phyloP scores from a whole-genome alignment of 92 coral and sea anemone species.

The Epizoanthus ramosus region DNA sequence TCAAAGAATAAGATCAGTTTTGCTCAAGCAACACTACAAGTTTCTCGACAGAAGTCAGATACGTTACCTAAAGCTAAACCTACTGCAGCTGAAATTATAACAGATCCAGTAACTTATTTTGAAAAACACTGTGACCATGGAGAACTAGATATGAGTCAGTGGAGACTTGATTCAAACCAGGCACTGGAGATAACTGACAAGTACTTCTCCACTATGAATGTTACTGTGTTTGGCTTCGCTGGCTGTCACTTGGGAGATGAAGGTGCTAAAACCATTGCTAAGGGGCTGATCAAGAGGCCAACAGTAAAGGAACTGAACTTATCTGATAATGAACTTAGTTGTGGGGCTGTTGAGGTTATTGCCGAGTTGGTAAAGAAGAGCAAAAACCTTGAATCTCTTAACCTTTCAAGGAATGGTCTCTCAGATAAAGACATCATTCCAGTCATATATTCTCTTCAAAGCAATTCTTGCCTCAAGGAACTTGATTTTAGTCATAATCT shows the following conservation, averaged over 20 bases:
- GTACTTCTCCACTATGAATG: slow-evolving; percentile 54
- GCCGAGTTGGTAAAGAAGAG: slow-evolving; percentile 66
- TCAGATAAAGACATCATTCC: slow-evolving; percentile 63
- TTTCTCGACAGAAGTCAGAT: slow-evolving; percentile 1
- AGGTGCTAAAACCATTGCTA: slow-evolving; percentile 76
- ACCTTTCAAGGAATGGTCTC: slow-evolving; percentile 71
- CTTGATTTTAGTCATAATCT: slow-evolving; percentile 78
- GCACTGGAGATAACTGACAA: slow-evolving; percentile 48
- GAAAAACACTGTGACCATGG: slow-evolving; percentile 45
- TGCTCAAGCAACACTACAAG: neutral
- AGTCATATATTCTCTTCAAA: slow-evolving; percentile 46
- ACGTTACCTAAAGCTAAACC: neutral
- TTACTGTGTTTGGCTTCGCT: slow-evolving; percentile 60
- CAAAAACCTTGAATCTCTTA: slow-evolving; percentile 58
- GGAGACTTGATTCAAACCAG: slow-evolving; percentile 54
- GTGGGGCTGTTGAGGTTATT: slow-evolving; percentile 49
- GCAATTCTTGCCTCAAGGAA: slow-evolving; percentile 55
- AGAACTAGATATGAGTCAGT: slow-evolving; percentile 49
- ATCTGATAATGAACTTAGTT: slow-evolving; percentile 72
- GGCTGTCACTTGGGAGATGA: slow-evolving; percentile 77
- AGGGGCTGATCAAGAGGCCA: slow-evolving; percentile 56
- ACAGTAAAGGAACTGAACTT: slow-evolving; percentile 72
- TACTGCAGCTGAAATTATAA: neutral
- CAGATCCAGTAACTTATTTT: slow-evolving; percentile 59
- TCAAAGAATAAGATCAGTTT: neutral